phyloP scores from a whole-genome alignment of 2,113 vertebrate species.

The Emydocephalus ijimae region DNA sequence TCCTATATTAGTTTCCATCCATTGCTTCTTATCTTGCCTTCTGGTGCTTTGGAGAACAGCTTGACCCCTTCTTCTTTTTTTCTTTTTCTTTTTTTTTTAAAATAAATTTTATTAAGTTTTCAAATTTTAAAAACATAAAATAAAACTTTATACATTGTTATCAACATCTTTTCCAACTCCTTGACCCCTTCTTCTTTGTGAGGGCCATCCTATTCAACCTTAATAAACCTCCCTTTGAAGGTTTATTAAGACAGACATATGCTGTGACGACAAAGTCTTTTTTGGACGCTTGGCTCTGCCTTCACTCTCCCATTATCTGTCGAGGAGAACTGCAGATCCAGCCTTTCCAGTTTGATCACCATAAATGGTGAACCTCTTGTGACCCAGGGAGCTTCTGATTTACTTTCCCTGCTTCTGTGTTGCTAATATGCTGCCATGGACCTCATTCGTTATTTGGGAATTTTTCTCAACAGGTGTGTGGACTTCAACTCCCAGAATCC shows the following conservation, averaged over 20 bases:
- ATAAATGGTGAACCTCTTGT: not conserved
- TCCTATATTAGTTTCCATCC: too few species aligned
- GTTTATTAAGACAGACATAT: not conserved
- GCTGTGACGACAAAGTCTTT: not conserved
- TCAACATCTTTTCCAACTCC: too few species aligned
- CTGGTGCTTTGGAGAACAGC: too few species aligned
- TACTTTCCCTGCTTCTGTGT: not conserved
- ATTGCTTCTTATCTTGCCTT: too few species aligned
- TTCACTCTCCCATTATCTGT: not conserved
- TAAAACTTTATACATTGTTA: too few species aligned
- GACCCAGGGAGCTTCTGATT: not conserved
- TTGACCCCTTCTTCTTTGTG: too few species aligned
- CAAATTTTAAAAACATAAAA: too few species aligned
- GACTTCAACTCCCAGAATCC: not conserved
- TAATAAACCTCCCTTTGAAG: not conserved
- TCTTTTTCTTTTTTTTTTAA: too few species aligned
- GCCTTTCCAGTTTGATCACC: not conserved
- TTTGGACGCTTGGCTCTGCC: not conserved
- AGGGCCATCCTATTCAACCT: too few species aligned
- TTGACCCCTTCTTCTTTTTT: too few species aligned
- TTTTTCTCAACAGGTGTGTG: not conserved
- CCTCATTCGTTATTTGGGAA: not conserved
- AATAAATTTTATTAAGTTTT: too few species aligned
- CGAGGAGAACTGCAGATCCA: not conserved
- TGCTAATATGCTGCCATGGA: not conserved